Evolutionary conservation across 2,113 vertebrate species (phyloP).

Genomic region (Rana temporaria): DNA sequence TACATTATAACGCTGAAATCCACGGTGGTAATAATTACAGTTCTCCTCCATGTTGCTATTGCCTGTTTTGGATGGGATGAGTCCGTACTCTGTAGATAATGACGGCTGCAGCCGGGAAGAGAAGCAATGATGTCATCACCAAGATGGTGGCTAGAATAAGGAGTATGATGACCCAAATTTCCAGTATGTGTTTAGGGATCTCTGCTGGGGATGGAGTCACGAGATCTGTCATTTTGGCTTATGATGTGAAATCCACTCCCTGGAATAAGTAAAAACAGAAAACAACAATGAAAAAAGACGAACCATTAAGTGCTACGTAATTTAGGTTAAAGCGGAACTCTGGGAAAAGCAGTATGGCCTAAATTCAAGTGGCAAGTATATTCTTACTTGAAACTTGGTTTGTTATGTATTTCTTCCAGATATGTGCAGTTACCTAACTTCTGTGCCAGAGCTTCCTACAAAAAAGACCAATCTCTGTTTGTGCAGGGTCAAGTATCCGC

Average conservation of each 20-base stretch:
- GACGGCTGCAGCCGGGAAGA: constrained; percentile 74
- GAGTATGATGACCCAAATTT: constrained; percentile 80
- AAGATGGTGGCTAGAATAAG: constrained; percentile 80
- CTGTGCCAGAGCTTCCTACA: too few relatives aligned
- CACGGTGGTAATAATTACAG: background rate
- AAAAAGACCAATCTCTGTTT: too few relatives aligned
- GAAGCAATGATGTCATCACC: constrained; percentile 77
- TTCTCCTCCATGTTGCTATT: background rate
- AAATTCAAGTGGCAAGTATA: too few relatives aligned
- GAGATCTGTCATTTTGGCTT: constrained; percentile 59
- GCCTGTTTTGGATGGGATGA: constrained; percentile 66
- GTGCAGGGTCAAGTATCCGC: too few relatives aligned
- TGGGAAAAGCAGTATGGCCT: too few relatives aligned
- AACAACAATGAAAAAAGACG: background rate
- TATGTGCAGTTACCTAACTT: too few relatives aligned
- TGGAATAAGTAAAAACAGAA: constrained; percentile 57
- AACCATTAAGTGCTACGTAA: background rate
- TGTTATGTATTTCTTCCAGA: too few relatives aligned
- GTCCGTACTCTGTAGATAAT: constrained; percentile 79
- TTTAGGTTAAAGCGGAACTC: too few relatives aligned
- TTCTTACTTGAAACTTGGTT: too few relatives aligned
- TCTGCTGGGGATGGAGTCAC: background rate
- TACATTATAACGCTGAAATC: background rate
- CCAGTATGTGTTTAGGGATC: constrained; percentile 78
- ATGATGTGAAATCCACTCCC: constrained; percentile 46